Percentiles rank a stretch among this genome's conserved stretches.
Evolutionary conservation across 1,140 invertebrate species (phyloP).

Genomic region (Drosophila nebulosa): DNA sequence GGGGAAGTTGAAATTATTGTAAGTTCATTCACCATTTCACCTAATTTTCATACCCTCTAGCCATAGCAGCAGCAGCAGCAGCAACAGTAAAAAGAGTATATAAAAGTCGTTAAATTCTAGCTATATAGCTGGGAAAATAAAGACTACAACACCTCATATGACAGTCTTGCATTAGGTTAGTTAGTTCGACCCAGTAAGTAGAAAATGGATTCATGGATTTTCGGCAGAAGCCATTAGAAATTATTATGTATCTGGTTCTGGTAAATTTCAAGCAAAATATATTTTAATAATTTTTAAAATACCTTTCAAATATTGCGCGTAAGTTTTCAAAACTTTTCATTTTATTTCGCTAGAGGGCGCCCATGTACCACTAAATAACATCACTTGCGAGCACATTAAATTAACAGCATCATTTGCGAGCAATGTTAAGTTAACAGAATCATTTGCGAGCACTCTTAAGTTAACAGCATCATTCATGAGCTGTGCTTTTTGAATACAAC

Average conservation of each 20-base stretch:
- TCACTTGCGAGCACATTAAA: background rate
- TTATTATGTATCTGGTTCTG: no score
- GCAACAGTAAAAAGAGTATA: background rate
- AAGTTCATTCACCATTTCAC: slow-evolving; percentile 76
- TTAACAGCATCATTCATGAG: no score
- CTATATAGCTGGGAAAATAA: background rate
- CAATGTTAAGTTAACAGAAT: background rate
- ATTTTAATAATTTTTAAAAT: no score
- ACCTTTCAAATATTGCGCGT: background rate
- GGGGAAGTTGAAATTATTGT: slow-evolving; percentile 5
- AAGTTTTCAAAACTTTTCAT: background rate
- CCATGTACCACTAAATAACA: background rate
- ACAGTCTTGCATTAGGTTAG: no score
- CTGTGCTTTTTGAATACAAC: no score
- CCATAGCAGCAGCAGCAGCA: background rate
- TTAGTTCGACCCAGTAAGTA: no score
- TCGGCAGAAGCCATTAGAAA: no score
- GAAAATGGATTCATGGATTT: no score
- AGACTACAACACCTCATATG: background rate
- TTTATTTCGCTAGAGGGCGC: background rate
- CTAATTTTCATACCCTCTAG: slow-evolving; percentile 51
- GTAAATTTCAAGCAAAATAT: no score
- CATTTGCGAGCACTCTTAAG: no score
- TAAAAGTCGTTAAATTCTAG: background rate
- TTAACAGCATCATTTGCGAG: background rate